Evolutionary conservation across 2,113 vertebrate genomes (phyloP).

Genomic region (Apeltes quadracus): DNA sequence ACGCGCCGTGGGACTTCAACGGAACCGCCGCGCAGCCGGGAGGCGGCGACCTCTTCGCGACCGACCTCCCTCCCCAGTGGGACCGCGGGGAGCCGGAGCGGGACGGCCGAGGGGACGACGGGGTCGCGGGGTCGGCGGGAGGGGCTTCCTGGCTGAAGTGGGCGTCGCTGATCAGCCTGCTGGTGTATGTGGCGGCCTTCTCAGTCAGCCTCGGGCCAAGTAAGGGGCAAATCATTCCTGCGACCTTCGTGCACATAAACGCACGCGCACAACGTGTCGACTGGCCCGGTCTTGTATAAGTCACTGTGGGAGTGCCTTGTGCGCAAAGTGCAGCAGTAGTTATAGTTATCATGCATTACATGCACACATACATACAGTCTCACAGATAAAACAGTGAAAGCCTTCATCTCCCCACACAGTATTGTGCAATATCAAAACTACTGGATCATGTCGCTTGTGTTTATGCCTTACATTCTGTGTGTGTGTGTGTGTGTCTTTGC

Average conservation of each 20-base stretch:
- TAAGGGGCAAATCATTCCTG: slow-evolving; percentile 74
- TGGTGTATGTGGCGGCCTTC: slow-evolving; percentile 91
- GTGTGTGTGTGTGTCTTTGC: slow-evolving; percentile 30
- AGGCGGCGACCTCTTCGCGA: slow-evolving; percentile 16
- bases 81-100: slow-evolving; percentile 30
- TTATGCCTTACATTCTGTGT: background rate
- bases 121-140: slow-evolving; percentile 33
- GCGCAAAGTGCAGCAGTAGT: slow-evolving; percentile 26
- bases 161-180: slow-evolving; percentile 89
- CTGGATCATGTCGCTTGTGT: background rate
- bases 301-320: background rate
- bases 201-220: slow-evolving; percentile 96
- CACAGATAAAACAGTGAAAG: background rate
- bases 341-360: slow-evolving; percentile 13
- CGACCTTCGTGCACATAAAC: background rate
- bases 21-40: slow-evolving; percentile 29
- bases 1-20: slow-evolving; percentile 55
- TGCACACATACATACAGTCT: background rate
- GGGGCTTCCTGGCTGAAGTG: slow-evolving; percentile 86
- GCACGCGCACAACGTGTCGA: background rate
- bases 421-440: background rate
- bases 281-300: background rate
- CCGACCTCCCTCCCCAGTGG: slow-evolving; percentile 28
- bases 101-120: slow-evolving; percentile 46
- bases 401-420: background rate